Evolutionary conservation across 2,113 vertebrate species (phyloP), one percentile per base, ranked within the genome.

Genomic region (Condylura cristata): DNA sequence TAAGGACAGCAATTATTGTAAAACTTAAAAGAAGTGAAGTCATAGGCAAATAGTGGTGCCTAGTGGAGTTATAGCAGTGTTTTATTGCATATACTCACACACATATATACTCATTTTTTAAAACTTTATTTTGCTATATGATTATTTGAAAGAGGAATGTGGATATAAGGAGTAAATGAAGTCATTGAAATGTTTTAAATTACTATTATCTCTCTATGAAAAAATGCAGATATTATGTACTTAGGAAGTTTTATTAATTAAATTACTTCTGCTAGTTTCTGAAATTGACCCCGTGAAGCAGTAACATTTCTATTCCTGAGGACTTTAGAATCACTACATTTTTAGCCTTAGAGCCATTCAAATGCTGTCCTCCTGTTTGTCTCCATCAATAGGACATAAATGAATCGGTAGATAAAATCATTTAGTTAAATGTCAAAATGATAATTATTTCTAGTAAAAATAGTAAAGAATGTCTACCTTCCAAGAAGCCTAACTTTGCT

Each of bases 391-490:
- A 9, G 41, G 68, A 83, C 72, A 74, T 17, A 86, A 75, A 80
- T 72, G 32, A 37, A 76, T 71, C 76, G 89, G 53, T 60, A 71
- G 44, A 92, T 76, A 51, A 93, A 94, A 79, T 82, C 12, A 63
- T 83, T 94, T 93, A 92, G 63, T 30, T 81, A 91, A 48, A 51
- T 91, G 65, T 94, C 82, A 93, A 90, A 91, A 93, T 84, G 83
- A 18, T 91, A 93, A 93, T 91, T 89, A 94, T 79, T 95, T 91
- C 60, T 95, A 91, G 34, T 53, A 96, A 95, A 96, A 96, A 89
- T 89, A 89, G 75, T 80, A 61, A 91, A 83, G 86, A 88, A 86
- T 96, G 72, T 28, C 44, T 93, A 44, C 18, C 86, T 90, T 89
- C 60, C 58, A 56, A 65, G 53, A 78, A 86, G 39, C 6, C 24